phyloP scores from a whole-genome alignment of 2,797 vertebrate genomes.

The Holocentrus rufus region DNA sequence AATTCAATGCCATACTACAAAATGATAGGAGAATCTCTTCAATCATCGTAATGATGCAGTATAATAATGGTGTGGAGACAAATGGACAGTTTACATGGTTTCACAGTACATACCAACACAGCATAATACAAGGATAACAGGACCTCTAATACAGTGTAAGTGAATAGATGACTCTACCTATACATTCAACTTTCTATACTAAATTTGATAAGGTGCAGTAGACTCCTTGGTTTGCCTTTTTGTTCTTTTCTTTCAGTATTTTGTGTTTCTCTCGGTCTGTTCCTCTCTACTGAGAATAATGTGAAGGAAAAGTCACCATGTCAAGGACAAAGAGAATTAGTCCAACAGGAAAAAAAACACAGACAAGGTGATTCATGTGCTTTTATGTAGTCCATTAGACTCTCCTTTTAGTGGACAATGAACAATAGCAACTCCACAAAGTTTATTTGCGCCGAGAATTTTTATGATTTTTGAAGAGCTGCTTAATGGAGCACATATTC shows the following conservation, averaged over 20 bases:
- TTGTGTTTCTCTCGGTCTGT: not conserved
- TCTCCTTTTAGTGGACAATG: conserved; percentile 36
- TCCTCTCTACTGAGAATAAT: conserved; percentile 7
- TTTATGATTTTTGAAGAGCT: conserved; percentile 40
- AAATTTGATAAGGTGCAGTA: not conserved
- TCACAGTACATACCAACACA: no score
- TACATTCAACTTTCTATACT: not conserved
- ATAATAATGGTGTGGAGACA: not conserved
- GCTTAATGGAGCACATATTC: conserved; percentile 53
- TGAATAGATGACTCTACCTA: not conserved
- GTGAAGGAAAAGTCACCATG: conserved; percentile 7
- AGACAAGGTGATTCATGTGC: conserved; percentile 22
- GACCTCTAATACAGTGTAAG: no score
- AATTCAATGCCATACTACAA: not conserved
- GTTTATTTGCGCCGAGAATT: conserved; percentile 11
- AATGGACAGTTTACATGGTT: no score
- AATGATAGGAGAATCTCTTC: not conserved
- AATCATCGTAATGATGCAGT: conserved; percentile 18
- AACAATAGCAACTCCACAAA: conserved; percentile 30
- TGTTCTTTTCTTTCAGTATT: not conserved
- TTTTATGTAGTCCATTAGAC: conserved; percentile 22
- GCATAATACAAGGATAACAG: no score
- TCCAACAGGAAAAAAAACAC: conserved; percentile 15
- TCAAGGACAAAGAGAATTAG: conserved; percentile 23
- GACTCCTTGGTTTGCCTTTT: not conserved